Evolutionary conservation across 2,888 invertebrate genomes (phyloP).

Genomic region (Lithophane semibrunnea): DNA sequence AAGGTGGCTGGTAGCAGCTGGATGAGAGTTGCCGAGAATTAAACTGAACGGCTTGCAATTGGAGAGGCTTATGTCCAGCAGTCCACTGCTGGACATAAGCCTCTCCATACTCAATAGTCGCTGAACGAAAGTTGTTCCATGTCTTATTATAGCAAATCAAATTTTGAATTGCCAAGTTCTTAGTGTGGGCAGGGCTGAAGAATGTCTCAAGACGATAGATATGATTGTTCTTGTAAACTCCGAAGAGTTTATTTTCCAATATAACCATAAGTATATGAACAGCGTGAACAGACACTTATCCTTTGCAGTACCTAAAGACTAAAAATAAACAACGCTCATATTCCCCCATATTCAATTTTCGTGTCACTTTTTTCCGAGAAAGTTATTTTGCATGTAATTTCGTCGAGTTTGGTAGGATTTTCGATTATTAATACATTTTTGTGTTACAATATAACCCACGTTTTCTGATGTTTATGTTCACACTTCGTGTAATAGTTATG

Average conservation of each 20-base stretch:
- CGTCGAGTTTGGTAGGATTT: conserved; percentile 10
- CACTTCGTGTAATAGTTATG: not conserved
- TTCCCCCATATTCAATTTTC: conserved; percentile 34
- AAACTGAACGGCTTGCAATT: not conserved
- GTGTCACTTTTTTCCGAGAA: conserved; percentile 17
- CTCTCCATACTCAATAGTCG: too few relatives aligned
- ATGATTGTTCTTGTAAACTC: not conserved
- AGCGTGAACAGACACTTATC: conserved; percentile 46
- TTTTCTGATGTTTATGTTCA: too few relatives aligned
- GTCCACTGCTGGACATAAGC: too few relatives aligned
- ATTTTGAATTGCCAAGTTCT: not conserved
- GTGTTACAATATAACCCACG: not conserved
- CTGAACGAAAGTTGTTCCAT: not conserved
- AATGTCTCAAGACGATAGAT: not conserved
- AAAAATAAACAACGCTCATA: conserved; percentile 43
- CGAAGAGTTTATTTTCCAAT: conserved; percentile 42
- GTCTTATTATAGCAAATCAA: not conserved
- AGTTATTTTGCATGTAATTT: conserved; percentile 22
- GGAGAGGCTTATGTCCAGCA: not conserved
- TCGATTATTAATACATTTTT: not conserved
- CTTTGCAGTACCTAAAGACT: conserved; percentile 36
- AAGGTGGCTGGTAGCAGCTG: not conserved
- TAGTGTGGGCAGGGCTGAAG: not conserved
- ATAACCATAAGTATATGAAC: conserved; percentile 29
- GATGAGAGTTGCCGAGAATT: not conserved